A percentile compares a stretch with the other conserved stretches of the same genome.
Evolutionary conservation across 2,797 vertebrate genomes (phyloP).

Genomic region (Mormyrops boulengeri): DNA sequence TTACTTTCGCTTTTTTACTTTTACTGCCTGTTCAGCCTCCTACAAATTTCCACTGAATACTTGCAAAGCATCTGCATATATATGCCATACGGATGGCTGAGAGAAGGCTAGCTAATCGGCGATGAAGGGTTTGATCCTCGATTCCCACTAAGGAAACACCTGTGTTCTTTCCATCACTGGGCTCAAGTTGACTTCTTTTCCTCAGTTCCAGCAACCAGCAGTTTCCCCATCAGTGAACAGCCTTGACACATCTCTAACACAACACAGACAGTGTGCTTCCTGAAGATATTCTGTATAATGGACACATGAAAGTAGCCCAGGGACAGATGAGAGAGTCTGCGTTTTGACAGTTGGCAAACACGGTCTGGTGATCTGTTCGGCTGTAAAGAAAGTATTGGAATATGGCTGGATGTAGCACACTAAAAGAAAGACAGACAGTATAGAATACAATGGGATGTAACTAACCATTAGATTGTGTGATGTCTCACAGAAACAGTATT

Average conservation of each 20-base stretch:
- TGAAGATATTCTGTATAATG: background rate
- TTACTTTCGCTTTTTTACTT: background rate
- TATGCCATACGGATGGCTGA: background rate
- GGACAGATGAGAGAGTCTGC: conserved; percentile 1
- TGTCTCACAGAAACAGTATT: background rate
- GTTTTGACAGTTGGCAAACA: background rate
- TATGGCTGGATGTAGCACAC: background rate
- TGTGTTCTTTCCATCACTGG: background rate
- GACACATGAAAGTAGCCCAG: background rate
- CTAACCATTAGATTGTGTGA: background rate
- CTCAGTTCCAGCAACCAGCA: background rate
- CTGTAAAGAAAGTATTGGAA: background rate
- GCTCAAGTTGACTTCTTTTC: background rate
- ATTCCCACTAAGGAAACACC: background rate
- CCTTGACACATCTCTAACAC: background rate
- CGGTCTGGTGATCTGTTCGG: background rate
- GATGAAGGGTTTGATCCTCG: background rate
- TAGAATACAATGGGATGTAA: background rate
- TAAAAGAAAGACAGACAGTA: background rate
- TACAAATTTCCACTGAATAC: background rate
- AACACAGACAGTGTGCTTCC: background rate
- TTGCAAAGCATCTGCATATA: background rate
- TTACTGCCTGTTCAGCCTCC: background rate
- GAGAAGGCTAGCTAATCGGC: background rate
- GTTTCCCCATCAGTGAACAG: background rate